Evolutionary conservation across 2,888 invertebrate genomes (phyloP), one percentile per base, ranked within the genome.

Genomic region (Netelia inedita): DNA sequence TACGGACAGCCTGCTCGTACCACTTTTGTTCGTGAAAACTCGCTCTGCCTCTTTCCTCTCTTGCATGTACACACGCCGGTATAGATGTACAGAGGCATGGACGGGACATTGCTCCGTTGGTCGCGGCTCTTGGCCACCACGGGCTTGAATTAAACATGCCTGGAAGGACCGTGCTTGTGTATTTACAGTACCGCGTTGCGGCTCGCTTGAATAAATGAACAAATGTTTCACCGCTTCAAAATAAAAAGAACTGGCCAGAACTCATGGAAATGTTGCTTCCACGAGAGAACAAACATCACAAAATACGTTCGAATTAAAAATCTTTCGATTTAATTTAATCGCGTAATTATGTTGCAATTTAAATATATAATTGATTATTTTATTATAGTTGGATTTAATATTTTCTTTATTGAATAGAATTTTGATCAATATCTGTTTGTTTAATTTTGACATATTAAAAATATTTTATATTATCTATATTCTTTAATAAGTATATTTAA

Each of bases 121-220:
- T 55, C 35, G 57, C 72, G 65, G 72, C 6, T 55, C 19, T 55
- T 19, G 35, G 65, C 63, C 23, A 43, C 71, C 21, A 16, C 65
- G 43, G 46, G 46, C 57, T 72, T 72, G 72, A 79, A 79, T 79
- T 72, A 72, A 79, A 79, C 79, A 79, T 79, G 28, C 63, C 72
- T 66, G 65, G 43, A 72, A 72, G 63, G 23, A 79, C 71, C 72
- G 71, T 53, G 65, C 43, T 57, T 66, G 46, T 16, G 72, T 71
- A 79, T 79, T 79, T 69, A 53, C 59, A 14, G 53, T 63, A 65
- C 71, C 65, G 41, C 79, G 65, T 41, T 79, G 69, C 69, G 79
- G 11, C 43, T 14, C 19, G 63, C 5, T 53, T 63, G 71, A 79
- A 71, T 71, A 71, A 79, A 35, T 71, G 63, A 79, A 71, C 63